phyloP scores from a whole-genome alignment of 1,140 invertebrate genomes.

The Drosophila ficusphila region DNA sequence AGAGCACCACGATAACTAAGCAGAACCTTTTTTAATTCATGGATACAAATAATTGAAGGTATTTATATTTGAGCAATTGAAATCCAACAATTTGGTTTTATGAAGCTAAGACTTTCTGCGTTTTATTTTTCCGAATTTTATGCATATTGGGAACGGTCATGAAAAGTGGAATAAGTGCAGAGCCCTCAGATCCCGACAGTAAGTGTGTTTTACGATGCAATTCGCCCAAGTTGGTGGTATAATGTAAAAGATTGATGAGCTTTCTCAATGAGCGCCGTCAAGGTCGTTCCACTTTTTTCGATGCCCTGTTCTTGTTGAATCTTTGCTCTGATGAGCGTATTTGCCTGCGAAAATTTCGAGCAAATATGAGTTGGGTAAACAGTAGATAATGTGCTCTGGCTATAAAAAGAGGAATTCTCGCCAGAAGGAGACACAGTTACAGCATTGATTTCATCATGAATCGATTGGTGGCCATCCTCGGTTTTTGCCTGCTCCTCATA shows the following conservation, averaged over 20 bases:
- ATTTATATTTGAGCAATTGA: too few relatives aligned
- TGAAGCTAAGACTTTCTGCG: too few relatives aligned
- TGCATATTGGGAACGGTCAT: slow-evolving; percentile 7
- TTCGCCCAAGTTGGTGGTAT: slow-evolving; percentile 19
- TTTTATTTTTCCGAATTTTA: too few relatives aligned
- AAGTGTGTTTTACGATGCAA: slow-evolving; percentile 43
- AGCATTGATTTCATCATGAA: slow-evolving; percentile 43
- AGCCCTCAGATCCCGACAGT: slow-evolving; percentile 28
- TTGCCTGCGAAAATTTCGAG: slow-evolving; percentile 37
- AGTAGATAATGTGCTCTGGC: slow-evolving; percentile 40
- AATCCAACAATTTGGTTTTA: too few relatives aligned
- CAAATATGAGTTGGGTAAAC: slow-evolving; percentile 33
- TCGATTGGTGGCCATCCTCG: slow-evolving; percentile 13
- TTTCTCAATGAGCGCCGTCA: slow-evolving; percentile 21
- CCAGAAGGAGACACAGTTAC: slow-evolving; percentile 30
- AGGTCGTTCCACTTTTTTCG: slow-evolving; percentile 52
- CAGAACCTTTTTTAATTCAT: too few relatives aligned
- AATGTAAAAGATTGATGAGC: slow-evolving; percentile 51
- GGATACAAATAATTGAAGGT: too few relatives aligned
- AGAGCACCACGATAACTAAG: too few relatives aligned
- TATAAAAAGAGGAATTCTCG: slow-evolving; percentile 48
- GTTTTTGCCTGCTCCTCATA: slow-evolving; percentile 41
- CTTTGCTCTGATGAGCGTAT: slow-evolving; percentile 24
- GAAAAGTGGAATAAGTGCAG: slow-evolving; percentile 11
- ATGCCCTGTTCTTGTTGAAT: slow-evolving; percentile 28